Base-by-base conservation (phyloP, 2,888 invertebrate species). In the Furcula furcula region DNA sequence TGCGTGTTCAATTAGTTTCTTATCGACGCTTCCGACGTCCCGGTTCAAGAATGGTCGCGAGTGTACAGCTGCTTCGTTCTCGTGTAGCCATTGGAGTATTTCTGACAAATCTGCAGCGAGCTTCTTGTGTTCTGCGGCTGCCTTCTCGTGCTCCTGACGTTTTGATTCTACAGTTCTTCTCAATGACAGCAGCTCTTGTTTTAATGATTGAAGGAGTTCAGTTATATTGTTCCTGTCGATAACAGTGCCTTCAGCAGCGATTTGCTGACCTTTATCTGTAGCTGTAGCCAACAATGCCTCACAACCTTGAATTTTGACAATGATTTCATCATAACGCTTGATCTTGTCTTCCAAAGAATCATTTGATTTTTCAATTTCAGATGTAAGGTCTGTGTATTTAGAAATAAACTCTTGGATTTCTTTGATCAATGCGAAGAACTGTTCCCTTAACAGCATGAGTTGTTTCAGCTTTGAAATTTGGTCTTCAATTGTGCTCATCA, bases 251-350 rank as follows among this genome's bases (percentile, higher is more conserved):
- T 98, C 97, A 0, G 94, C 94, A 0, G 96, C 96, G 18, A 98
- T 97, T 74, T 97, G 96, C 65, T 96, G 95, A 0, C 97, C 98
- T 72, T 97, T 97, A 65, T 98, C 98, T 7, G 93, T 93, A 0
- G 97, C 97, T 3, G 95, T 93, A 0, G 96, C 95, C 5, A 98
- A 79, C 19, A 94, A 88, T 6, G 97, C 97, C 76, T 97, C 97
- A 69, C 95, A 96, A 60, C 96, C 96, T 82, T 96, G 97, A 32
- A 97, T 96, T 66, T 95, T 95, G 0, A 92, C 82, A 45, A 97
- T 95, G 0, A 96, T 93, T 50, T 96, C 94, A 63, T 96, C 95
- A 59, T 97, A 97, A 32, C 94, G 93, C 61, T 94, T 94, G 31
- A 97, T 96, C 70, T 96, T 97, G 23, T 96, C 96, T 69, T 96